phyloP scores from a whole-genome alignment of 2,797 vertebrate genomes.

The Podarcis siculus region DNA sequence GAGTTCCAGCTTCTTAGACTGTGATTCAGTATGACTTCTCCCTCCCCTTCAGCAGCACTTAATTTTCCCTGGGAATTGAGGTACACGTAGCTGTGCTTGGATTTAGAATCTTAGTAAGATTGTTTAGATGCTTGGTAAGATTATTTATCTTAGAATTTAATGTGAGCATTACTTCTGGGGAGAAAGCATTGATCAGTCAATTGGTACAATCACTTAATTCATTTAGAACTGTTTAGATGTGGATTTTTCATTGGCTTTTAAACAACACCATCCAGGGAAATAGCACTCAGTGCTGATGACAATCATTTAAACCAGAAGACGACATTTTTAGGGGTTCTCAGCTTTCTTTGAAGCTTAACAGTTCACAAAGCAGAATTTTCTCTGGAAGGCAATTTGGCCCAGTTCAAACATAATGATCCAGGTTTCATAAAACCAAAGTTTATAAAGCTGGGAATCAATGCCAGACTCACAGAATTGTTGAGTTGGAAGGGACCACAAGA shows the following conservation, averaged over 20 bases:
- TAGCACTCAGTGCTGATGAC: neutral
- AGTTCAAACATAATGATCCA: neutral
- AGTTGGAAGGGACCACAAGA: too few species aligned
- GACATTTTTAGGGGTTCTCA: neutral
- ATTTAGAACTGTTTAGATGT: neutral
- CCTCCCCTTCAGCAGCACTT: neutral
- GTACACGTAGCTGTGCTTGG: neutral
- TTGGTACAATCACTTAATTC: neutral
- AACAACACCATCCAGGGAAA: neutral
- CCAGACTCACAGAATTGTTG: neutral
- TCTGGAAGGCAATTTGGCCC: neutral
- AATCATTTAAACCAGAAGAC: neutral
- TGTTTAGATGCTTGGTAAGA: neutral
- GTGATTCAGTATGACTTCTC: neutral
- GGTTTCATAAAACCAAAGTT: neutral
- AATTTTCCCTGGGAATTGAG: neutral
- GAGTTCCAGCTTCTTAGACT: neutral
- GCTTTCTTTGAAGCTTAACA: neutral
- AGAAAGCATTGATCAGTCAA: neutral
- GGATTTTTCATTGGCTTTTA: neutral
- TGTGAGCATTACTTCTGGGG: neutral
- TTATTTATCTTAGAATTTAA: neutral
- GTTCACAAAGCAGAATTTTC: neutral
- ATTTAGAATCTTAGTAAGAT: neutral
- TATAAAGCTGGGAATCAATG: neutral